Evolutionary conservation across 1,140 invertebrate genomes (phyloP).

Genomic region (Drosophila paulistorum): DNA sequence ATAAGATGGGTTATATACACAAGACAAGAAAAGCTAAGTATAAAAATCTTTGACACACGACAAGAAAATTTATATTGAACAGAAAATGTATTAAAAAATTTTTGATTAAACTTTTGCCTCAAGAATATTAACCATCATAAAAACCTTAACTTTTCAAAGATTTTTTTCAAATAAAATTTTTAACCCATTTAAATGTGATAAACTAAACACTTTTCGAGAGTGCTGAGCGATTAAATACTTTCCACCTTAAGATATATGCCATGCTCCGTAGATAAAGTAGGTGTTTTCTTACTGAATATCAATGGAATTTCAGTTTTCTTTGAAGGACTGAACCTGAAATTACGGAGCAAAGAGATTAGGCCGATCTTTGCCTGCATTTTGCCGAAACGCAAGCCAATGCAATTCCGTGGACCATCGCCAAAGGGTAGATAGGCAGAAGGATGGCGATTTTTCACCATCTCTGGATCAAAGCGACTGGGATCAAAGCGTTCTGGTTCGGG

Average conservation of each 20-base stretch:
- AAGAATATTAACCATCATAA: no score
- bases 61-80: no score
- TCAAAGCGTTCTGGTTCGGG: conserved; percentile 85
- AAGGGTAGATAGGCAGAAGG: conserved; percentile 87
- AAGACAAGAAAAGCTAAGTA: no score
- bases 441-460: conserved; percentile 83
- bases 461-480: conserved; percentile 85
- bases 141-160: no score
- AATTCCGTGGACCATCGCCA: conserved; percentile 88
- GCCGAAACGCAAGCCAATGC: conserved; percentile 86
- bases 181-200: neutral
- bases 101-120: no score
- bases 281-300: conserved; percentile 9
- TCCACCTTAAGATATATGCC: conserved; percentile 62
- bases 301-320: conserved; percentile 53
- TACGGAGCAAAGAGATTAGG: conserved; percentile 82
- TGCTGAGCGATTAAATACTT: conserved; percentile 13
- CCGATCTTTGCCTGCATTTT: conserved; percentile 84
- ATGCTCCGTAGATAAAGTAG: conserved; percentile 28
- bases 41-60: no score
- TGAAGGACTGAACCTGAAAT: conserved; percentile 72
- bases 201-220: no score
- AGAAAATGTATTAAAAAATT: no score
- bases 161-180: no score
- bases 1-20: no score